A percentile compares a stretch with the other conserved stretches of the same genome.
These are phyloP conservation scores for Hofmannophila pseudospretella DNA, from an alignment of 2,888 invertebrate species.

Conservation along the genomic window DNA sequence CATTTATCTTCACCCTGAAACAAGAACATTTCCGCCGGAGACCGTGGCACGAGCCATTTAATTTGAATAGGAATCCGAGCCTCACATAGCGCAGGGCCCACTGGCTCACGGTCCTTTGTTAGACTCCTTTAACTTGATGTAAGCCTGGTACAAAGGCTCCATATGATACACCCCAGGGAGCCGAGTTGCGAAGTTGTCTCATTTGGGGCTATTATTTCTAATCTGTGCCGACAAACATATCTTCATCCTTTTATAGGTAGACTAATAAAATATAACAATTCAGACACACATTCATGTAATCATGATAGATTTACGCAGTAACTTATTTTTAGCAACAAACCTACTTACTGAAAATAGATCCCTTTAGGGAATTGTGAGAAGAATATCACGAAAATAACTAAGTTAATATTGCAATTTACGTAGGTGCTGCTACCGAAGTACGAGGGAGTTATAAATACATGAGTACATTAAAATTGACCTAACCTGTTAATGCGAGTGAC, in stretches of 20 bases:
- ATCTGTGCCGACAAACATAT: slow-evolving; percentile 1
- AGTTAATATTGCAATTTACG: too few species aligned
- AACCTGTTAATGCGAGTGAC: neutral
- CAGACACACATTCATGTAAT: too few species aligned
- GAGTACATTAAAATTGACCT: too few species aligned
- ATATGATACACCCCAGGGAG: slow-evolving; percentile 5
- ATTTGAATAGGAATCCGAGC: slow-evolving; percentile 35
- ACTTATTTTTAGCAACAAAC: too few species aligned
- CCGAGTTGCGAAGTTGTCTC: slow-evolving; percentile 2
- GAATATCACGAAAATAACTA: too few species aligned
- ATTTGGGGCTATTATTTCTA: slow-evolving; percentile 5
- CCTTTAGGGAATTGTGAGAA: too few species aligned
- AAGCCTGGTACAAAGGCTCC: slow-evolving; percentile 27
- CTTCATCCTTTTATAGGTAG: neutral
- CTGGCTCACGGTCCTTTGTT: slow-evolving; percentile 34
- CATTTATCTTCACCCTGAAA: slow-evolving; percentile 11
- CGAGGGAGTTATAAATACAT: too few species aligned
- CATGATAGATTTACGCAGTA: too few species aligned
- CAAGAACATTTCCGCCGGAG: slow-evolving; percentile 2
- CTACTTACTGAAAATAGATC: too few species aligned
- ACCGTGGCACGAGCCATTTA: slow-evolving; percentile 32
- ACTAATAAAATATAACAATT: too few species aligned
- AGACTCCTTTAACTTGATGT: slow-evolving; percentile 27
- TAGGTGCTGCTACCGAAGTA: too few species aligned
- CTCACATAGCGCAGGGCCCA: slow-evolving; percentile 18